A percentile compares a stretch with the other conserved stretches of the same genome.
Evolutionary conservation across 2,113 vertebrate species (phyloP).

Genomic region (Oxygymnocypris stewartii): DNA sequence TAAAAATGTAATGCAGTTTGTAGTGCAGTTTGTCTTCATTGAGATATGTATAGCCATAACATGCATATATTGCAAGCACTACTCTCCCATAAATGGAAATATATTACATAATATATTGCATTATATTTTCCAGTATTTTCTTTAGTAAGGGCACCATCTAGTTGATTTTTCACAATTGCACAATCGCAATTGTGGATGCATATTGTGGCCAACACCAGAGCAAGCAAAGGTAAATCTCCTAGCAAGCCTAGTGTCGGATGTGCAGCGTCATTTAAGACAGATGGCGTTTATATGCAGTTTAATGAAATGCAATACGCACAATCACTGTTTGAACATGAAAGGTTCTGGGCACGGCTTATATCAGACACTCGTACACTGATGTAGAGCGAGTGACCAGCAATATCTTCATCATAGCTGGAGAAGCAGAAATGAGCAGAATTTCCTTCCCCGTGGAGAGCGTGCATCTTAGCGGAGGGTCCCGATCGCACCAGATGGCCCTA

Average conservation of each 20-base stretch:
- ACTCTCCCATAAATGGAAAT: too few relatives aligned
- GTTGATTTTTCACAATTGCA: not conserved
- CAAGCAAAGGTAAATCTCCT: not conserved
- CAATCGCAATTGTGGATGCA: not conserved
- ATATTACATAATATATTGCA: too few relatives aligned
- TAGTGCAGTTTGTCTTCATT: too few relatives aligned
- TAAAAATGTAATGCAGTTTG: too few relatives aligned
- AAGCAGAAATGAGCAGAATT: conserved; percentile 11
- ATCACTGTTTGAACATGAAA: conserved; percentile 30
- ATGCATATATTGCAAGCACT: too few relatives aligned
- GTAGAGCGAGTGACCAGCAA: conserved; percentile 25
- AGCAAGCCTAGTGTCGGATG: not conserved
- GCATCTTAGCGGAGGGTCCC: not conserved
- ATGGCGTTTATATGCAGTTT: conserved; percentile 43
- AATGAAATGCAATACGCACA: conserved; percentile 28
- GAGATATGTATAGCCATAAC: too few relatives aligned
- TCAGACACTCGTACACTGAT: conserved; percentile 33
- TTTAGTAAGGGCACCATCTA: not conserved
- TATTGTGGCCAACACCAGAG: not conserved
- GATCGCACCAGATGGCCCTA: conserved; percentile 22
- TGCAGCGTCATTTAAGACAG: conserved; percentile 7
- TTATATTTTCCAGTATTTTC: not conserved
- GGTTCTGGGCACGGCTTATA: not conserved
- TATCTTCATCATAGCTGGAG: conserved; percentile 40
- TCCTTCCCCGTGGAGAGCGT: not conserved